Percentiles rank a stretch among this genome's conserved stretches.
Conservation (phyloP, 2,888 invertebrate genomes). For the Emmelina monodactyla region DNA sequence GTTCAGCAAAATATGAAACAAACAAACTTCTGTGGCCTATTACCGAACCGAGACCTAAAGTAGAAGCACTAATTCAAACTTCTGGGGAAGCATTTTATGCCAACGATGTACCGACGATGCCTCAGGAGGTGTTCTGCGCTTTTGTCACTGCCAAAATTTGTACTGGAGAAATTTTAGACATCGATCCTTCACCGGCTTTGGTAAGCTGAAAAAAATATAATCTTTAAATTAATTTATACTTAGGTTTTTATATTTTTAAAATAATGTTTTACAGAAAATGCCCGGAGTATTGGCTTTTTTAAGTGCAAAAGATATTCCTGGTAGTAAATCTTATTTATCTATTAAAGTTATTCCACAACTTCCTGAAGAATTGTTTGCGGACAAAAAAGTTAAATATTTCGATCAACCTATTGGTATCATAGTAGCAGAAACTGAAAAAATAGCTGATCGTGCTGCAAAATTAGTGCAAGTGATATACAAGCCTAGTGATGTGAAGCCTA, state of each 20-base stretch:
- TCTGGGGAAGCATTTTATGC: conserved; percentile 71
- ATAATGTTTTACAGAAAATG: conserved; percentile 41
- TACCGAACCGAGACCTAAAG: conserved; percentile 67
- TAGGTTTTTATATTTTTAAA: not conserved
- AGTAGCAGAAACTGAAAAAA: conserved; percentile 60
- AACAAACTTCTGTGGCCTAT: conserved; percentile 68
- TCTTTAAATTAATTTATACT: no score
- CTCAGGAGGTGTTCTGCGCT: conserved; percentile 69
- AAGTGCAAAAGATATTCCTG: conserved; percentile 69
- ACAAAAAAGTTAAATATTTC: conserved; percentile 21
- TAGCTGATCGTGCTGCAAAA: conserved; percentile 62
- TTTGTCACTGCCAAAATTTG: conserved; percentile 57
- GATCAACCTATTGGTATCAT: conserved; percentile 43
- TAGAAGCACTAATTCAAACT: conserved; percentile 63
- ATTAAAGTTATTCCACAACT: conserved; percentile 7
- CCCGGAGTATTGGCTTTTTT: conserved; percentile 68
- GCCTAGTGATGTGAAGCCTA: conserved; percentile 27
- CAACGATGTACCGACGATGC: conserved; percentile 60
- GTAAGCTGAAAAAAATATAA: no score
- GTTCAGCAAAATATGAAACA: conserved; percentile 69
- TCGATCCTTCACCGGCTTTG: conserved; percentile 70
- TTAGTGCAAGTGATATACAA: conserved; percentile 62
- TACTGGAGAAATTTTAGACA: conserved; percentile 60
- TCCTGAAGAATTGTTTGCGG: conserved; percentile 36
- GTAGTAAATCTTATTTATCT: conserved; percentile 58